phyloP scores from a whole-genome alignment of 2,888 invertebrate species.

The Disparrhopalites patrizii region DNA sequence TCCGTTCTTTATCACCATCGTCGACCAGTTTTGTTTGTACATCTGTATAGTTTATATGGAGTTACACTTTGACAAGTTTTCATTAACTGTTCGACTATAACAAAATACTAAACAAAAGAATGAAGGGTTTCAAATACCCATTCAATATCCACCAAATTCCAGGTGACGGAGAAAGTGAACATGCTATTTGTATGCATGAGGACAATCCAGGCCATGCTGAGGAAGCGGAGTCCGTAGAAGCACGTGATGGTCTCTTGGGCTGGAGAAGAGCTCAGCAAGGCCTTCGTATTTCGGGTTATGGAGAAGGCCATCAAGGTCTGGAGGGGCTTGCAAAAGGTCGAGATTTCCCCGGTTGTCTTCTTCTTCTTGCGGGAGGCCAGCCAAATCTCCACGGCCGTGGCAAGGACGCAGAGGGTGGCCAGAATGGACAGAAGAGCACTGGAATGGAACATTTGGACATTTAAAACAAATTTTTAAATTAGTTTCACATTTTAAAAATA shows the following conservation, averaged over 20 bases:
- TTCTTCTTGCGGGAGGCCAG: too few species aligned
- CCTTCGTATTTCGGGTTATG: constrained; percentile 54
- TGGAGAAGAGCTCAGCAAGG: constrained; percentile 52
- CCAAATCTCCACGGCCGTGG: constrained; percentile 9
- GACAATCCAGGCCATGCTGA: constrained; percentile 60
- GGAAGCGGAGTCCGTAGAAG: constrained; percentile 57
- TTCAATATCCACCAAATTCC: constrained; percentile 37
- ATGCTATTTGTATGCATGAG: constrained; percentile 54
- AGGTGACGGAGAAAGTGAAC: constrained; percentile 31
- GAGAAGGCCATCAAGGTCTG: constrained; percentile 55
- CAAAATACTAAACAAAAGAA: constrained; percentile 1
- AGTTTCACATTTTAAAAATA: too few species aligned
- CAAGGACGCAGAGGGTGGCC: constrained; percentile 9
- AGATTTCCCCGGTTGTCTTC: not conserved
- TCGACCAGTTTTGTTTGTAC: constrained; percentile 25
- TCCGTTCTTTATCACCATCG: constrained; percentile 39
- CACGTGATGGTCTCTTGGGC: constrained; percentile 51
- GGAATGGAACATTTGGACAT: not conserved
- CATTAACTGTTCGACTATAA: not conserved
- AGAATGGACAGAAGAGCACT: constrained; percentile 30
- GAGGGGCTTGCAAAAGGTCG: not conserved
- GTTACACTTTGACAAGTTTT: too few species aligned
- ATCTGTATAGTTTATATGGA: not conserved
- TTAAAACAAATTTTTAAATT: constrained; percentile 10
- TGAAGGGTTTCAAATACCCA: too few species aligned